Base-by-base conservation (phyloP, 2,888 invertebrate species). In the Caenorhabditis macrosperma region DNA sequence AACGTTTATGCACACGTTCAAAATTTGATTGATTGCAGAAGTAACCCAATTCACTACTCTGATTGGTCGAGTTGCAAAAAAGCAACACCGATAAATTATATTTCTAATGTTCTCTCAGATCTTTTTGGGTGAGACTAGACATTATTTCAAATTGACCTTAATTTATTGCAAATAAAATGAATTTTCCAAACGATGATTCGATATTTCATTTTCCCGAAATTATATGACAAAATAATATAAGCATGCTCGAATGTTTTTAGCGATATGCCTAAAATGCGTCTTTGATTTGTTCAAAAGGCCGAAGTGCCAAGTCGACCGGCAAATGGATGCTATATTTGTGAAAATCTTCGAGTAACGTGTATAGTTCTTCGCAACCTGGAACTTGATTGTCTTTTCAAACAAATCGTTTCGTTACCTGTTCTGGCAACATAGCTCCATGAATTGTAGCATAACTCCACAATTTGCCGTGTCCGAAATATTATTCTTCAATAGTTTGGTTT, bases 261-360 rank as follows among this genome's bases (percentile, higher is more conserved):
- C n/a, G n/a, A n/a, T n/a, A n/a, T n/a, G n/a, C n/a, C n/a, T n/a
- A 95, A 93, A 96, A 96, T 84, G 95, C 96, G 92, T 97, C 97
- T 93, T 95, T 96, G 91, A 98, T 97, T 92, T 97, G 97, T 91
- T 96, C 95, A 91, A 99, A 96, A 90, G 97, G 97, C 90, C 96
- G 94, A 48, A 99, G 94, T 46, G 99, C 98, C 88, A 98, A 93
- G 92, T 99, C 97, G 17, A 97, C 95, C 0, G 98, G 97, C 89
- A 99, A 93, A 91, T 95, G 95, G 92, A 97, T 98, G 90, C 95
- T 94, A 89, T 94, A 94, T 67, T 94, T 93, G 64, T 94, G 94
- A 64, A 99, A 92, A 68, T 94, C 94, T 90, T 98, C 97, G 88
- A 99, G 93, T 75, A 96, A 95, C 85, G 95, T 94, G 83, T 97